Evolutionary conservation across 2,888 invertebrate genomes (phyloP).

Genomic region (Drosophila gaucha): DNA sequence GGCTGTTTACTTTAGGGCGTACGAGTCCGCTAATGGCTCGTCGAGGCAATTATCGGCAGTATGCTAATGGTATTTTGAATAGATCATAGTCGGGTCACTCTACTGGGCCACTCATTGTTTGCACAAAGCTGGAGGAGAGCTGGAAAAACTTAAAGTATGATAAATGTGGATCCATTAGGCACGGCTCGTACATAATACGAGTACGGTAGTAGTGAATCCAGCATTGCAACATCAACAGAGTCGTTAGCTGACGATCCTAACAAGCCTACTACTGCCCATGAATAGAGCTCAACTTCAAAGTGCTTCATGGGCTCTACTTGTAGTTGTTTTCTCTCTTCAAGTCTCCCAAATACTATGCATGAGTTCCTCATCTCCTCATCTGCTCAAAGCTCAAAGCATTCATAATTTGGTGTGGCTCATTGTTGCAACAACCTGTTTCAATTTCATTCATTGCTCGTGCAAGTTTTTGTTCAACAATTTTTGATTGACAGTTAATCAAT

Average conservation of each 20-base stretch:
- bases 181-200: constrained; percentile 37
- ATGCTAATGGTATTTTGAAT: constrained; percentile 77
- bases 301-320: constrained; percentile 12
- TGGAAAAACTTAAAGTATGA: constrained; percentile 65
- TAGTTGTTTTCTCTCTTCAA: constrained; percentile 6
- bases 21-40: constrained; percentile 66
- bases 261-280: constrained; percentile 36
- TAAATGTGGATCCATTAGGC: constrained; percentile 69
- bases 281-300: constrained; percentile 10
- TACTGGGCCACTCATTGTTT: constrained; percentile 55
- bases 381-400: constrained; percentile 45
- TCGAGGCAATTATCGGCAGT: constrained; percentile 68
- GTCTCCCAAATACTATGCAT: background rate
- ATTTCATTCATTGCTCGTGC: constrained; percentile 61
- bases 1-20: constrained; percentile 59
- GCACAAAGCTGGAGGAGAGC: constrained; percentile 43
- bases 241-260: constrained; percentile 65
- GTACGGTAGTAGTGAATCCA: constrained; percentile 57
- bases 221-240: constrained; percentile 42
- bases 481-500: constrained; percentile 80
- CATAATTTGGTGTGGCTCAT: constrained; percentile 62
- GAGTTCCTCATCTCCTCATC: constrained; percentile 36
- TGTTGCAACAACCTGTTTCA: constrained; percentile 68
- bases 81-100: constrained; percentile 30
- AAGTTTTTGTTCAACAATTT: constrained; percentile 14